phyloP scores from a whole-genome alignment of 2,797 vertebrate genomes.

The Centroberyx gerrardi region DNA sequence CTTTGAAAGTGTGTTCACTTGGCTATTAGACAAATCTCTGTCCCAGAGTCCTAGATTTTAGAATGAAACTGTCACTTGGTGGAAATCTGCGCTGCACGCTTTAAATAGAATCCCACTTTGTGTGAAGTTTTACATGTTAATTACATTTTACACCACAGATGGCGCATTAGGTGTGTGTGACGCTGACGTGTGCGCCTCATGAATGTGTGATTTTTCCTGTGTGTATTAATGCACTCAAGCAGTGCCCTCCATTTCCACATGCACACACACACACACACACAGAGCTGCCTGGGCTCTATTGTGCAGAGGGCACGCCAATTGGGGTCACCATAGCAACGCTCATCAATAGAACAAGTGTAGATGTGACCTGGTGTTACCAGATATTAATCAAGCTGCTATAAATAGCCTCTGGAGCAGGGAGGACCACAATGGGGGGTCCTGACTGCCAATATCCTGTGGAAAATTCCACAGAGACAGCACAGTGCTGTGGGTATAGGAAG shows the following conservation, averaged over 20 bases:
- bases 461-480: constrained; percentile 81
- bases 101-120: constrained; percentile 39
- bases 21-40: constrained; percentile 20
- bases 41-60: background rate
- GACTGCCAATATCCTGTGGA: constrained; percentile 88
- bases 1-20: constrained; percentile 48
- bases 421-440: constrained; percentile 84
- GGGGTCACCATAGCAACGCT: constrained; percentile 83
- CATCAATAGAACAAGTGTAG: constrained; percentile 88
- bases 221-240: constrained; percentile 15
- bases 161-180: constrained; percentile 11
- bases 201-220: constrained; percentile 38
- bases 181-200: constrained; percentile 15
- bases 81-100: constrained; percentile 7
- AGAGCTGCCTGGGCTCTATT: constrained; percentile 63
- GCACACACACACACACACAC: constrained; percentile 48
- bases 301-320: constrained; percentile 77
- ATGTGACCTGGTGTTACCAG: constrained; percentile 87
- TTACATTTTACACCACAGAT: constrained; percentile 54
- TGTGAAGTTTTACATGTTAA: constrained; percentile 42
- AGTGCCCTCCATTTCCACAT: constrained; percentile 36
- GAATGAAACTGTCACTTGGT: constrained; percentile 1
- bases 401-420: constrained; percentile 82
- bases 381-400: constrained; percentile 89
- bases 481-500: constrained; percentile 68